These are phyloP conservation scores for Eupeodes luniger DNA, from an alignment of 2,888 invertebrate genomes.

Conservation along the genomic window DNA sequence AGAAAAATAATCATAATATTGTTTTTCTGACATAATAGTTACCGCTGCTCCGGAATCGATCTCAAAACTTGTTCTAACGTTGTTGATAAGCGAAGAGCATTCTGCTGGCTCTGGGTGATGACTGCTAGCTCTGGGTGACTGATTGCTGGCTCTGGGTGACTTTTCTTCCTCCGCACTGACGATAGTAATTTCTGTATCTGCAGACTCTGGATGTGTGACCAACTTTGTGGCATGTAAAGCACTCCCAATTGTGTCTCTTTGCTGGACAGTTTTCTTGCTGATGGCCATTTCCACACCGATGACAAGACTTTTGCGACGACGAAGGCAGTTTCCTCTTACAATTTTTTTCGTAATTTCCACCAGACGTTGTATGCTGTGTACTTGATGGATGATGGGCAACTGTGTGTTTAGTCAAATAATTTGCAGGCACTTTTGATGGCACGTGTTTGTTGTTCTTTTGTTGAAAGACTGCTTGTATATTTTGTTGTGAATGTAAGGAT, in stretches of 20 bases:
- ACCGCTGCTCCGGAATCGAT: conserved; percentile 38
- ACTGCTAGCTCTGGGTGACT: neutral
- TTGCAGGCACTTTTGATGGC: neutral
- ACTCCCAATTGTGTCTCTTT: conserved; percentile 35
- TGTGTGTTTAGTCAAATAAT: neutral
- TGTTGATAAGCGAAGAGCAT: neutral
- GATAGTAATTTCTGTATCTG: neutral
- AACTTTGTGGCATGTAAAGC: conserved; percentile 8
- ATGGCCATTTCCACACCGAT: conserved; percentile 25
- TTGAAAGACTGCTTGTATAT: conserved; percentile 7
- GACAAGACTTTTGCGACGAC: conserved; percentile 5
- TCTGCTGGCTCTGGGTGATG: conserved; percentile 3
- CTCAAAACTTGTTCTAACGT: too few species aligned
- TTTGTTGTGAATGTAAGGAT: conserved; percentile 13
- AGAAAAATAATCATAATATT: conserved; percentile 25
- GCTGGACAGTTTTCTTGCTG: conserved; percentile 26
- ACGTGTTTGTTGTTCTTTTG: conserved; percentile 9
- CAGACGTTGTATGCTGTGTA: neutral
- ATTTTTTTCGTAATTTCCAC: conserved; percentile 6
- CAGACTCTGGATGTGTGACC: conserved; percentile 40
- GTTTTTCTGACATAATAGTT: conserved; percentile 41
- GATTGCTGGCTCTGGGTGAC: too few species aligned
- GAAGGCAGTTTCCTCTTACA: neutral
- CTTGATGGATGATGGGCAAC: neutral
- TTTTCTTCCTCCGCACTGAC: neutral